phyloP scores from a whole-genome alignment of 2,113 vertebrate genomes.

The Thalassoma bifasciatum region DNA sequence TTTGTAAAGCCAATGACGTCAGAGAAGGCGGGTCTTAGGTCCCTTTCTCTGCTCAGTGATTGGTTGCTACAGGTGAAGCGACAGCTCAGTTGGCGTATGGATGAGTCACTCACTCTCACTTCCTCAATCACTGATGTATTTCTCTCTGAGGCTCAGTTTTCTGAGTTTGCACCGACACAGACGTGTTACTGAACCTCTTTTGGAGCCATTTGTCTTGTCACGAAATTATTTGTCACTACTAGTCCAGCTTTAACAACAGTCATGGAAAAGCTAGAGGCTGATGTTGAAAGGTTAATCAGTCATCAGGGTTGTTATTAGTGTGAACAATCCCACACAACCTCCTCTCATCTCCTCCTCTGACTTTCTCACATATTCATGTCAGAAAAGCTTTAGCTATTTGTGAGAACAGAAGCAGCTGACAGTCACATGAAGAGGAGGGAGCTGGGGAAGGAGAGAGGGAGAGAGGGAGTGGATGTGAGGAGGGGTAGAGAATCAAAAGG shows the following conservation, averaged over 20 bases:
- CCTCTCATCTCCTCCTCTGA: slow-evolving; percentile 35
- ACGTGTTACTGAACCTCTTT: background rate
- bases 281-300: slow-evolving; percentile 12
- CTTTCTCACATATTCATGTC: slow-evolving; percentile 55
- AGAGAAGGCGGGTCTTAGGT: slow-evolving; percentile 21
- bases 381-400: slow-evolving; percentile 44
- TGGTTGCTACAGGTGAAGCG: slow-evolving; percentile 21
- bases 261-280: background rate
- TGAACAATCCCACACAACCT: slow-evolving; percentile 28
- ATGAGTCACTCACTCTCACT: background rate
- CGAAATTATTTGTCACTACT: background rate
- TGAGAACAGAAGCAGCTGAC: slow-evolving; percentile 82
- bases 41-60: slow-evolving; percentile 16
- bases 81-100: slow-evolving; percentile 24
- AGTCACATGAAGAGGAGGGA: slow-evolving; percentile 82
- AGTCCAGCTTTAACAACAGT: background rate
- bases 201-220: too few species aligned
- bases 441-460: slow-evolving; percentile 8
- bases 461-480: background rate
- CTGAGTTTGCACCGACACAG: too few species aligned
- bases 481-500: slow-evolving; percentile 6
- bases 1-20: slow-evolving; percentile 6
- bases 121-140: slow-evolving; percentile 41
- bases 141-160: background rate
- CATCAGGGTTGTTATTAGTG: background rate